Base-by-base conservation (phyloP, 2,113 vertebrate species). In the Siphamia tubifer region DNA sequence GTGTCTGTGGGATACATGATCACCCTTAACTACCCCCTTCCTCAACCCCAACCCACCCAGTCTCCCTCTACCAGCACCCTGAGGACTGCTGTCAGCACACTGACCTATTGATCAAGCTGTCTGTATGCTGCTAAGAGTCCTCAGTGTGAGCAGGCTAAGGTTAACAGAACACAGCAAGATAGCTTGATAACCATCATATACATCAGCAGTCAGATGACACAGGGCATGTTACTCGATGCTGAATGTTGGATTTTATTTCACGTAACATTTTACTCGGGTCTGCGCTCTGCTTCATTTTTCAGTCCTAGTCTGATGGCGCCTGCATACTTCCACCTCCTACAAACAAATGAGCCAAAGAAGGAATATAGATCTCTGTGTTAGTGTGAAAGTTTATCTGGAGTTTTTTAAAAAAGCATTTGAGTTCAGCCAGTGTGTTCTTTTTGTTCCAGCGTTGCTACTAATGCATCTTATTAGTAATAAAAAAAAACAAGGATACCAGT, bases 91-190 rank as follows among this genome's bases (percentile, higher is more conserved):
- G 89, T 88, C 87, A 86, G 82, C 81, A 81, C 43, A 49, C 58
- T 88, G 89, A 90, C 82, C 85, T 90, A 90, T 90, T 90, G 89
- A 90, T 90, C 81, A 87, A 77, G 60, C 85, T 85, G 84, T 87
- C 86, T 60, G 87, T 81, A 23, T 8, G 51, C 82, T 40, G 78
- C 79, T 84, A 79, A 84, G 74, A 87, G 85, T 88, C 84, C 74
- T 86, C 86, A 77, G 4, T 38, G 68, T 47, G 44, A 82, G 72
- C 74, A 40, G 77, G 64, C 74, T 79, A 44, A 82, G 85, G 82
- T 84, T 88, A 87, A 88, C 81, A 80, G 84, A 78, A 84, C 52
- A 82, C 68, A 82, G 82, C 65, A 1, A 77, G 78, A 83, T 74
- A 61, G 70, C 79, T 4, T 65, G 87, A 89, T 87, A 84, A 77